Conservation (phyloP, 2,888 invertebrate species). For the Drosophila prostipennis region DNA sequence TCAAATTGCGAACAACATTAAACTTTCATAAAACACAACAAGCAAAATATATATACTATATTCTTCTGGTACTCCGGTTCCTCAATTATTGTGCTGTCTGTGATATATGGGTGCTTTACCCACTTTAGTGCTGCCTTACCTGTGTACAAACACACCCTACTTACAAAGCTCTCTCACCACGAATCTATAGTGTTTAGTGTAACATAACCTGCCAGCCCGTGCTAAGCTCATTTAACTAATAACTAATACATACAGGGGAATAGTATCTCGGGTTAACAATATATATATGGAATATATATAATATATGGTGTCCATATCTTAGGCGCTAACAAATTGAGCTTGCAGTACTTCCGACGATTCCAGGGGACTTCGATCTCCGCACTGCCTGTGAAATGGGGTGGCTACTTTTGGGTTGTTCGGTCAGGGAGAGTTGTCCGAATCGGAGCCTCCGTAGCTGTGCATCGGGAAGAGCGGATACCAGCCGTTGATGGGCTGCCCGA, state of each 20-base stretch:
- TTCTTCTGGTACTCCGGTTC: constrained; percentile 55
- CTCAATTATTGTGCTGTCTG: constrained; percentile 65
- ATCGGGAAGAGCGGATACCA: constrained; percentile 97
- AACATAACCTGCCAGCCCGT: constrained; percentile 25
- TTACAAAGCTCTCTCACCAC: constrained; percentile 67
- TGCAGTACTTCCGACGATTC: constrained; percentile 42
- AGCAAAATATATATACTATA: constrained; percentile 49
- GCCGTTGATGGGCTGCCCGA: constrained; percentile 92
- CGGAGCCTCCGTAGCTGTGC: constrained; percentile 91
- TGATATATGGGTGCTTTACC: constrained; percentile 16
- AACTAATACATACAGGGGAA: constrained; percentile 33
- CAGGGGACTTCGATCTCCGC: constrained; percentile 9
- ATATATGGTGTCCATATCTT: constrained; percentile 39
- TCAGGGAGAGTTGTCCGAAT: constrained; percentile 85
- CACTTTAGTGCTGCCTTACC: constrained; percentile 43
- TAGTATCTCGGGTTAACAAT: constrained; percentile 14
- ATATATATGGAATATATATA: background rate
- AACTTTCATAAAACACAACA: constrained; percentile 56
- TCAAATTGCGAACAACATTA: constrained; percentile 27
- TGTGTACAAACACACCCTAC: constrained; percentile 26
- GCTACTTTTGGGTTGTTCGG: constrained; percentile 76
- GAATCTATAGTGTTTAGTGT: constrained; percentile 18
- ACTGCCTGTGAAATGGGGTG: constrained; percentile 49
- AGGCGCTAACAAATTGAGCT: constrained; percentile 76
- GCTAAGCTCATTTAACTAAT: constrained; percentile 38